Evolutionary conservation across 2,113 vertebrate genomes (phyloP).

Genomic region (Zingel zingel): DNA sequence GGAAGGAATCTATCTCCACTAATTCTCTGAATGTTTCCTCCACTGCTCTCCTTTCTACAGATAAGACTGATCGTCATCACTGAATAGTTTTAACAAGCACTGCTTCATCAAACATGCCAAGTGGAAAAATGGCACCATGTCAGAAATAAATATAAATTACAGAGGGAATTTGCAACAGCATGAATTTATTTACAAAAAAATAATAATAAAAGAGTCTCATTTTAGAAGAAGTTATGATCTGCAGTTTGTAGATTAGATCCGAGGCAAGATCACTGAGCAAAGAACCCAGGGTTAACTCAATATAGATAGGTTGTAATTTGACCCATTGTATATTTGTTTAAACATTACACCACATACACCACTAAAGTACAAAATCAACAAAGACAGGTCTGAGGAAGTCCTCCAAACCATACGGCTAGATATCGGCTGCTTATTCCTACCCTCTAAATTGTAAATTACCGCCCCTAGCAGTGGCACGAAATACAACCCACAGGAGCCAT

Average conservation of each 20-base stretch:
- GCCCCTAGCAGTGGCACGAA: too few species aligned
- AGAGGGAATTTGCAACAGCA: conserved; percentile 2
- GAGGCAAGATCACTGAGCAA: background rate
- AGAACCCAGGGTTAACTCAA: background rate
- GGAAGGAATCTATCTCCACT: conserved; percentile 66
- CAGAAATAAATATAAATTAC: conserved; percentile 31
- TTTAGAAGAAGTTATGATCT: background rate
- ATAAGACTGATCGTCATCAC: conserved; percentile 66
- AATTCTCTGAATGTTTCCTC: conserved; percentile 76
- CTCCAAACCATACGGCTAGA: too few species aligned
- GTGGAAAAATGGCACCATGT: conserved; percentile 24
- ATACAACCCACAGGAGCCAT: too few species aligned
- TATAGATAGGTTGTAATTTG: background rate
- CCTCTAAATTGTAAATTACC: too few species aligned
- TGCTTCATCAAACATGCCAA: conserved; percentile 62
- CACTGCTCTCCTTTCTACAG: conserved; percentile 62
- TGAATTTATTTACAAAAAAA: background rate
- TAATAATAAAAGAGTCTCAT: background rate
- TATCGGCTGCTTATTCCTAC: too few species aligned
- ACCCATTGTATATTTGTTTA: background rate
- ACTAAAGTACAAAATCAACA: background rate
- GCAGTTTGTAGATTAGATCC: background rate
- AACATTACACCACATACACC: background rate
- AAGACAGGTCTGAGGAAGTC: background rate
- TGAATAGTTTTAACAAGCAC: conserved; percentile 37